These are phyloP conservation scores for Corapipo altera DNA, from an alignment of 2,113 vertebrate species.

Conservation along the genomic window DNA sequence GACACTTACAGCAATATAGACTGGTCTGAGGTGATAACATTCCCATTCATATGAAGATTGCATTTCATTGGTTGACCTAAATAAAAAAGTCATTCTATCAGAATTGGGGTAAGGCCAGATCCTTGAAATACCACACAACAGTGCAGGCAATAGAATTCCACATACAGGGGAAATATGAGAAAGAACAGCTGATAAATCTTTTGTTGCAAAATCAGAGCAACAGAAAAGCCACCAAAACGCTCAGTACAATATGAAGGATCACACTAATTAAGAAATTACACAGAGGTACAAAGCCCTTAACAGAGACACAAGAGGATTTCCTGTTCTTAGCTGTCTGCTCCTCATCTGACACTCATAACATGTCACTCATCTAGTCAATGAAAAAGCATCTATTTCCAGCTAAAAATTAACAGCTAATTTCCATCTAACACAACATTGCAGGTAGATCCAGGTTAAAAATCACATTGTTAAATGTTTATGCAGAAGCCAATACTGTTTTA, in stretches of 20 bases:
- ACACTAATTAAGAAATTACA: background rate
- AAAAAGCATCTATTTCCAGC: background rate
- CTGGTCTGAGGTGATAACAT: constrained; percentile 96
- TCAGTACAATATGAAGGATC: background rate
- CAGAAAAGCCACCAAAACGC: background rate
- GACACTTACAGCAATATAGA: constrained; percentile 94
- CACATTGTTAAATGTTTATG: background rate
- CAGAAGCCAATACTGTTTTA: background rate
- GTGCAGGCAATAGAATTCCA: background rate
- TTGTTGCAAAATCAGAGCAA: background rate
- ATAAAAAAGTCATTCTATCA: background rate
- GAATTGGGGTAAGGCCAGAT: background rate
- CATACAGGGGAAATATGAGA: background rate
- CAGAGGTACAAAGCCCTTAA: background rate
- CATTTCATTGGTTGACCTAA: constrained; percentile 98
- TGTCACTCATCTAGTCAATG: background rate
- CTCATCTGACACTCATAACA: background rate
- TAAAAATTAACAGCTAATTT: background rate
- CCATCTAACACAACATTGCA: background rate
- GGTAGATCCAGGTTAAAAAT: background rate
- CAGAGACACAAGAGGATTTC: background rate
- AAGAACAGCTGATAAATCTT: background rate
- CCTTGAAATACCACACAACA: background rate
- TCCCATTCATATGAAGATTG: constrained; percentile 96
- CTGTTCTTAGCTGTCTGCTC: background rate